Percentiles rank a stretch among this genome's conserved stretches.
Conservation (phyloP, 2,888 invertebrate species). For the Drosophila longiperda region DNA sequence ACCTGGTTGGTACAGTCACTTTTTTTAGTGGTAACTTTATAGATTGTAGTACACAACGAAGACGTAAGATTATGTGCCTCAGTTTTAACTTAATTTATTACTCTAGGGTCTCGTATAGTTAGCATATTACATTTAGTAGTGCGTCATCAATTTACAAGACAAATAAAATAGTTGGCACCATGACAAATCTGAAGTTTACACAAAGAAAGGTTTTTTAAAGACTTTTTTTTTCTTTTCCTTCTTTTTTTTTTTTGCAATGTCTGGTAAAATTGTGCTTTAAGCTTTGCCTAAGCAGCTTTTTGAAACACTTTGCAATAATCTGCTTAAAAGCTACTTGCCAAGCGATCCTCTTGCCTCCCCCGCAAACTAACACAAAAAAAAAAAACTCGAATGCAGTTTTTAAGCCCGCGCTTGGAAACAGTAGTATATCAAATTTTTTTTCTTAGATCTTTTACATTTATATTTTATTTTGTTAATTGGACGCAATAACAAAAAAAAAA, state of each 20-base stretch:
- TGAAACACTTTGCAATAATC: background rate
- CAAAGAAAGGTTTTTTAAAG: background rate
- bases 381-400: constrained; percentile 19
- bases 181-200: constrained; percentile 33
- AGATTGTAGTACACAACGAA: constrained; percentile 54
- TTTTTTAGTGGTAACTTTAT: constrained; percentile 25
- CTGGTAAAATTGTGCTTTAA: constrained; percentile 12
- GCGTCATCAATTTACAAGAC: constrained; percentile 5
- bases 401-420: constrained; percentile 1
- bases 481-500: constrained; percentile 8
- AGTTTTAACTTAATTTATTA: constrained; percentile 62
- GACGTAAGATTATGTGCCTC: constrained; percentile 74
- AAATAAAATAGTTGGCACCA: constrained; percentile 20
- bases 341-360: constrained; percentile 11
- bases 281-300: constrained; percentile 11
- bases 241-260: background rate
- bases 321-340: constrained; percentile 21
- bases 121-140: constrained; percentile 38
- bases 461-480: constrained; percentile 7
- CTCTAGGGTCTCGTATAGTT: constrained; percentile 41
- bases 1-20: constrained; percentile 40
- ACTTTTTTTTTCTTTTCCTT: background rate
- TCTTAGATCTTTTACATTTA: constrained; percentile 4
- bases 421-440: constrained; percentile 2
- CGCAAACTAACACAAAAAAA: constrained; percentile 1